Conservation (phyloP, 2,113 vertebrate species). For the Corythornis cristatus region DNA sequence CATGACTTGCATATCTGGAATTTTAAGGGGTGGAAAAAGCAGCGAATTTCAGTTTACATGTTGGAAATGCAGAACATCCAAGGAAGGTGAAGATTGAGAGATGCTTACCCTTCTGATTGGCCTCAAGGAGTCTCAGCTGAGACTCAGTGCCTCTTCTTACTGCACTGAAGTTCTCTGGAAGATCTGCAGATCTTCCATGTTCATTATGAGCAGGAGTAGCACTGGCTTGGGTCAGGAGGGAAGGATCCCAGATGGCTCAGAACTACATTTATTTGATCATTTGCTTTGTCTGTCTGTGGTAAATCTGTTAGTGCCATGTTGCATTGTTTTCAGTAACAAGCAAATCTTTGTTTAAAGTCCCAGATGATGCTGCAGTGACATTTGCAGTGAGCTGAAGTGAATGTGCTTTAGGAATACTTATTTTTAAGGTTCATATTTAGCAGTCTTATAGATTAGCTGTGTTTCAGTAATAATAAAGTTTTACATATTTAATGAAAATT, state of each 20-base stretch:
- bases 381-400: not conserved
- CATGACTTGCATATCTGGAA: not conserved
- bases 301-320: not conserved
- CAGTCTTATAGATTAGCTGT: not conserved
- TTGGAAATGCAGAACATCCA: not conserved
- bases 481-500: not conserved
- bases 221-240: not conserved
- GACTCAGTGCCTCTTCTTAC: not conserved
- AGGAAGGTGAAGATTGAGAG: not conserved
- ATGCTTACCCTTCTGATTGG: not conserved
- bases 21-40: not conserved
- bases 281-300: not conserved
- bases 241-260: not conserved
- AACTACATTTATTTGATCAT: not conserved
- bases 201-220: not conserved
- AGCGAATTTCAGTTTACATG: not conserved
- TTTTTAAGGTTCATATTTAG: not conserved
- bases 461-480: not conserved
- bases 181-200: not conserved
- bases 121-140: not conserved
- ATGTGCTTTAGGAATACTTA: not conserved
- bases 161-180: not conserved
- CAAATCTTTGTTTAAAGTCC: not conserved
- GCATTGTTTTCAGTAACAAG: not conserved
- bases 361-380: not conserved